These are phyloP conservation scores for Cerceris ruficornis DNA, from an alignment of 2,888 invertebrate genomes.

Conservation along the genomic window DNA sequence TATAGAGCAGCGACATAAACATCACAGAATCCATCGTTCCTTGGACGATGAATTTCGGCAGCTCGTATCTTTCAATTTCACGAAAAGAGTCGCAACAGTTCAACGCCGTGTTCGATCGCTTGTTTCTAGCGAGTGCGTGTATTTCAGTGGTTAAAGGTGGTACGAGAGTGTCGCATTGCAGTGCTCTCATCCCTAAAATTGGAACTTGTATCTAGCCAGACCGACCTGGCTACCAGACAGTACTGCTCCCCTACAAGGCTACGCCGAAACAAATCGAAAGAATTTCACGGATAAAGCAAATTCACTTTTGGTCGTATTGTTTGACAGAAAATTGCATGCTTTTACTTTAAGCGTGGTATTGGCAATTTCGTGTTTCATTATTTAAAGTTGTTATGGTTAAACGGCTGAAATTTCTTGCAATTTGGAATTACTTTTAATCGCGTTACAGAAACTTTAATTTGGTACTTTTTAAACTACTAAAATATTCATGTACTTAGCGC, in stretches of 20 bases:
- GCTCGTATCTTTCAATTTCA: neutral
- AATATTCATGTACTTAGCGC: too few species aligned
- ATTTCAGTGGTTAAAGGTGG: conserved; percentile 52
- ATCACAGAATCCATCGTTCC: too few species aligned
- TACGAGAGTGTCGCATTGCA: conserved; percentile 69
- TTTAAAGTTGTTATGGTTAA: neutral
- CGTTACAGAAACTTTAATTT: too few species aligned
- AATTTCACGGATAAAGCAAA: neutral
- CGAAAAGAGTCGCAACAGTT: neutral
- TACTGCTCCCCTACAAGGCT: conserved; percentile 8
- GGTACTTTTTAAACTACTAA: too few species aligned
- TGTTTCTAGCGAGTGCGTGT: conserved; percentile 40
- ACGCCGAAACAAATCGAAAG: neutral
- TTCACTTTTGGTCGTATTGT: neutral
- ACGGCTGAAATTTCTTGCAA: too few species aligned
- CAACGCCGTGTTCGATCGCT: conserved; percentile 32
- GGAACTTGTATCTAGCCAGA: conserved; percentile 49
- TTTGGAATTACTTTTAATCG: too few species aligned
- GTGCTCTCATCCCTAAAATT: conserved; percentile 67
- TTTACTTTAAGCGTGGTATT: neutral
- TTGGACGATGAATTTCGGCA: neutral
- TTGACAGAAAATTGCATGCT: neutral
- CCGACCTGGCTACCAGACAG: conserved; percentile 21
- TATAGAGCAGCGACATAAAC: too few species aligned
- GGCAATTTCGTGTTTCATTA: neutral